Conservation (phyloP, 2,113 vertebrate species). For the Osmerus eperlanus region DNA sequence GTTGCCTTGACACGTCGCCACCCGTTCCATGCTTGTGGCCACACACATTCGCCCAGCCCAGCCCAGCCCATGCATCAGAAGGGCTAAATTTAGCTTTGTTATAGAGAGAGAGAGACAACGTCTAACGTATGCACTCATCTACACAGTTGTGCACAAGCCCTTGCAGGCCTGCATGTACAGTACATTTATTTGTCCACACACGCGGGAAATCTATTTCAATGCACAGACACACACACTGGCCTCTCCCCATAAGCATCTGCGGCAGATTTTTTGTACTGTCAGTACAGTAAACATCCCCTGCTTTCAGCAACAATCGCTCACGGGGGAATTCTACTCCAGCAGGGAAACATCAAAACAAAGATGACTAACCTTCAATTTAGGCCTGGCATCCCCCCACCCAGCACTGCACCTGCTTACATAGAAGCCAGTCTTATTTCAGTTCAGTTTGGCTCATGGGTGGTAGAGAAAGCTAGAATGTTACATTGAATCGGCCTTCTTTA, state of each 20-base stretch:
- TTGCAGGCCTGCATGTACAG: neutral
- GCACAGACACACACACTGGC: neutral
- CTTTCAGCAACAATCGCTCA: constrained; percentile 15
- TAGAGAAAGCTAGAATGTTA: neutral
- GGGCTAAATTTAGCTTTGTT: constrained; percentile 32
- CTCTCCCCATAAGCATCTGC: constrained; percentile 3
- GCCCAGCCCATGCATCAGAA: constrained; percentile 19
- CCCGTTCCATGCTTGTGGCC: constrained; percentile 6
- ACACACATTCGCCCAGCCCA: constrained; percentile 8
- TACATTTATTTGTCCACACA: constrained; percentile 1
- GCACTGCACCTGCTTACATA: constrained; percentile 19
- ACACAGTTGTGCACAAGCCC: constrained; percentile 4
- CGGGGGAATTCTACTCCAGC: constrained; percentile 21
- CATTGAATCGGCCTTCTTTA: neutral
- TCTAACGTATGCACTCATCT: constrained; percentile 6
- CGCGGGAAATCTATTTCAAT: too few relatives aligned
- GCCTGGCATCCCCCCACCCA: neutral
- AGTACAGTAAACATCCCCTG: constrained; percentile 18
- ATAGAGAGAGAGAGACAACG: neutral
- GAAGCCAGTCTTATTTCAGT: neutral
- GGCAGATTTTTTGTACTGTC: neutral
- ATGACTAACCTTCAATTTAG: constrained; percentile 28
- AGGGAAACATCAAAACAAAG: constrained; percentile 36
- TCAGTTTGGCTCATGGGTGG: neutral
- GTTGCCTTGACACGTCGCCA: constrained; percentile 23